Base-by-base conservation (phyloP, 2,888 invertebrate genomes). In the Ophion slaviceki region DNA sequence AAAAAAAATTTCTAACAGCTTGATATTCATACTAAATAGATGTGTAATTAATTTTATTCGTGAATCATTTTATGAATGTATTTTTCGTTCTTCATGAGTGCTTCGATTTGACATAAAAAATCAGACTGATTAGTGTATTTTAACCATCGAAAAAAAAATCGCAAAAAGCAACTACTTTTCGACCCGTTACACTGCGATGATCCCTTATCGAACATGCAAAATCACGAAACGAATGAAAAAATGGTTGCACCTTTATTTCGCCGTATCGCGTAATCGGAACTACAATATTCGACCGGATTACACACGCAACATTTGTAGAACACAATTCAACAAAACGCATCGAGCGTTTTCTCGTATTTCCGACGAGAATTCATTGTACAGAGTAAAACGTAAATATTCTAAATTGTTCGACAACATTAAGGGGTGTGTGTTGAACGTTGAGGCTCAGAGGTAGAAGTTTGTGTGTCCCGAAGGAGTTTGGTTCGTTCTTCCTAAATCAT, bases 401-500 rank as follows among this genome's bases (percentile, higher is more conserved):
- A 64, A 14, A 64, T 53, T 70, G 75, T 70, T 53, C 53, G 20
- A 53, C 28, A 53, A 32, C 17, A 75, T 53, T 62, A 36, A 28
- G 59, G 45, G 57, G 32, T 28, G 45, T 78, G 36, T 82, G 14
- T 82, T 76, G 61, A 76, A 79, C 79, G 62, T 85, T 84, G 64
- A 80, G 71, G 74, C 76, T 84, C 78, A 57, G 86, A 87, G 83
- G 87, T 87, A 87, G 81, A 86, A 80, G 36, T 77, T 82, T 75
- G 67, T 67, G 75, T 82, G 62, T 64, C 36, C 64, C 47, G 70
- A 14, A 76, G 24, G 45, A 14, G 11, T 40, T 66, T 76, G 32
- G 71, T 67, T 47, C 40, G 28, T 82, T 57, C 74, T 82, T 28
- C 59, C 32, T 64, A 64, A 36, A 74, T 20, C 47, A 45, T 28